phyloP scores from a whole-genome alignment of 2,797 vertebrate species.

The Chaetophractus vellerosus region DNA sequence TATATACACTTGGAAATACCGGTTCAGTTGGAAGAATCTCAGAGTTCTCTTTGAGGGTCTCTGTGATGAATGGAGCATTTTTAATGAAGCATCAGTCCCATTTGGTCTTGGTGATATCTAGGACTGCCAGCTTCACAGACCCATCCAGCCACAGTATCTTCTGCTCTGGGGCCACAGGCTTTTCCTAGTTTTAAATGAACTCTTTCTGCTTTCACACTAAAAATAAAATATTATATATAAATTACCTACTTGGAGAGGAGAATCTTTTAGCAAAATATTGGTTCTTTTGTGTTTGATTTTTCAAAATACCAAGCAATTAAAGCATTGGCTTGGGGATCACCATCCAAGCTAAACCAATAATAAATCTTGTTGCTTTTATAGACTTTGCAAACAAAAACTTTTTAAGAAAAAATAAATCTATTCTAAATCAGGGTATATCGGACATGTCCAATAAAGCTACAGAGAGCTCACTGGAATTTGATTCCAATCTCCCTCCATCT shows the following conservation, averaged over 20 bases:
- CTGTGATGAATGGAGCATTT: not conserved
- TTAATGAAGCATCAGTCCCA: not conserved
- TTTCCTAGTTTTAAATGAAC: conserved; percentile 39
- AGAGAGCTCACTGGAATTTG: conserved; percentile 1
- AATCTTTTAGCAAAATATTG: not conserved
- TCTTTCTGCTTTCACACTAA: not conserved
- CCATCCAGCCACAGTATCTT: not conserved
- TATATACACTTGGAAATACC: not conserved
- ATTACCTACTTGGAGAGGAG: not conserved
- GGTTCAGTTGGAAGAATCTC: not conserved
- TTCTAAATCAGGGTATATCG: conserved; percentile 34
- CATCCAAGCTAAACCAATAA: not conserved
- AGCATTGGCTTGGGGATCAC: not conserved
- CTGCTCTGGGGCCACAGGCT: not conserved
- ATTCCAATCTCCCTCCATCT: conserved; percentile 9
- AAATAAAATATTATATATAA: not conserved
- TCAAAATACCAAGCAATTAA: conserved; percentile 38
- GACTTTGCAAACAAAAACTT: conserved; percentile 55
- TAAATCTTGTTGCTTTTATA: conserved; percentile 52
- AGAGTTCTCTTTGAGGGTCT: not conserved
- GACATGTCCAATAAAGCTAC: conserved; percentile 48
- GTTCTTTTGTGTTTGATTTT: conserved; percentile 51
- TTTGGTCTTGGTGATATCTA: not conserved
- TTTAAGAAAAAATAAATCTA: conserved; percentile 45
- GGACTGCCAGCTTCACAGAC: not conserved